Conservation (phyloP, 2,888 invertebrate species). For the Morpho helenor region DNA sequence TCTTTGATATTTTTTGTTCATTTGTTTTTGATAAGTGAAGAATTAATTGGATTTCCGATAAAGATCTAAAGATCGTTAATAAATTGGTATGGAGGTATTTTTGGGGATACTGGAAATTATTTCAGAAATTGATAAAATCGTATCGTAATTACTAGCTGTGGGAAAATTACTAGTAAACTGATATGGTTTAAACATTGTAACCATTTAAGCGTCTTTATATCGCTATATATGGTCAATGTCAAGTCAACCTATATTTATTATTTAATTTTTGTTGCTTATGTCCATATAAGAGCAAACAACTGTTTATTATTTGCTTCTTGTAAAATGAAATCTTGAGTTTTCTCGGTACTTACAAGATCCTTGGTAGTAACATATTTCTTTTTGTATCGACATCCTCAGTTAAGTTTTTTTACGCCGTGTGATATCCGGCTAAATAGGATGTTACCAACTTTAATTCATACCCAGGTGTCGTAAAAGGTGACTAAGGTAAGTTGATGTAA, state of each 20-base stretch:
- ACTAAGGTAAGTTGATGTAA: too few species aligned
- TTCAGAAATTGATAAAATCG: slow-evolving; percentile 24
- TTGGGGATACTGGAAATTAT: slow-evolving; percentile 20
- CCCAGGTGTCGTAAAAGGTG: too few species aligned
- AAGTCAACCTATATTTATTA: slow-evolving; percentile 19
- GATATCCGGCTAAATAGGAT: too few species aligned
- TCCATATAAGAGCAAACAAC: slow-evolving; percentile 7
- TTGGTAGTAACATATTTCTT: too few species aligned
- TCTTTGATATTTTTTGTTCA: too few species aligned
- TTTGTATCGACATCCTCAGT: too few species aligned
- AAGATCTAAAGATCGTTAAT: slow-evolving; percentile 11
- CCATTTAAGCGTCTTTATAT: slow-evolving; percentile 22
- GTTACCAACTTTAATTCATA: too few species aligned
- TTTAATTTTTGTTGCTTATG: slow-evolving; percentile 8
- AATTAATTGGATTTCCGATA: slow-evolving; percentile 15
- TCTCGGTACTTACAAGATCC: not conserved
- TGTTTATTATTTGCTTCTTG: slow-evolving; percentile 5
- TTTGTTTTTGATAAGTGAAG: not conserved
- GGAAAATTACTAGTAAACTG: slow-evolving; percentile 22
- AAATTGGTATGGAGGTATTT: slow-evolving; percentile 8
- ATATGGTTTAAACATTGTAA: slow-evolving; percentile 27
- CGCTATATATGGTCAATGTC: slow-evolving; percentile 27
- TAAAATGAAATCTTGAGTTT: not conserved
- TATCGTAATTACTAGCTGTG: slow-evolving; percentile 22
- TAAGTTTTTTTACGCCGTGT: too few species aligned